phyloP scores from a whole-genome alignment of 2,797 vertebrate genomes.

The Chanos chanos region DNA sequence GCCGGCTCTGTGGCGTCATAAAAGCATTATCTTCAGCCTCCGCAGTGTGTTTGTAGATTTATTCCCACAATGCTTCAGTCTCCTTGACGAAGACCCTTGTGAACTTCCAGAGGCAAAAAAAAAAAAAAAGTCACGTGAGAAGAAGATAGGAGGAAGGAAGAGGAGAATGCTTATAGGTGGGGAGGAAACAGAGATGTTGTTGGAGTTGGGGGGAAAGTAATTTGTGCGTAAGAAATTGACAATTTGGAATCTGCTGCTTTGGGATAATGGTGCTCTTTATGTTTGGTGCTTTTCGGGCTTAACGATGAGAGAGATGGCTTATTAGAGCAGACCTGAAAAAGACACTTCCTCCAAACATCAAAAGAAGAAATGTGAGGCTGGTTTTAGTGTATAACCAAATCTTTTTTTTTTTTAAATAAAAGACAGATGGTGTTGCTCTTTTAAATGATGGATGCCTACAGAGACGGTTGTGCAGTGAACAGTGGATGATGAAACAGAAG shows the following conservation, averaged over 20 bases:
- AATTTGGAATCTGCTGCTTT: conserved; percentile 55
- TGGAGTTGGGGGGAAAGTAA: conserved; percentile 37
- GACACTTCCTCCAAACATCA: not conserved
- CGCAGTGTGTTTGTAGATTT: too few relatives aligned
- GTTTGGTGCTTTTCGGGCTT: conserved; percentile 32
- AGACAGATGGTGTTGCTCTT: too few relatives aligned
- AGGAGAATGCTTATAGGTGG: not conserved
- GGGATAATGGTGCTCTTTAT: conserved; percentile 41
- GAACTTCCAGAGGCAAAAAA: conserved; percentile 31
- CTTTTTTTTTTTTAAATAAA: too few relatives aligned
- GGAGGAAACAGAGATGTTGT: conserved; percentile 33
- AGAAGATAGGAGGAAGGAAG: not conserved
- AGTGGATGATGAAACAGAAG: too few relatives aligned
- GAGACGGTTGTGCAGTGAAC: too few relatives aligned
- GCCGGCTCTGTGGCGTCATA: too few relatives aligned
- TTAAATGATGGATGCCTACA: too few relatives aligned
- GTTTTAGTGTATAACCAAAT: too few relatives aligned
- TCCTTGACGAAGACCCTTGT: conserved; percentile 4
- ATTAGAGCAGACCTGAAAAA: conserved; percentile 18
- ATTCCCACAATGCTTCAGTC: too few relatives aligned
- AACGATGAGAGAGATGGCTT: conserved; percentile 24
- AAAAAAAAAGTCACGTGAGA: not conserved
- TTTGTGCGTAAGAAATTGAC: conserved; percentile 61
- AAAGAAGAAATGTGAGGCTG: too few relatives aligned
- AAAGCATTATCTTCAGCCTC: too few relatives aligned